Evolutionary conservation across 2,888 invertebrate species (phyloP).

Genomic region (Poecilobothrus nobilitatus): DNA sequence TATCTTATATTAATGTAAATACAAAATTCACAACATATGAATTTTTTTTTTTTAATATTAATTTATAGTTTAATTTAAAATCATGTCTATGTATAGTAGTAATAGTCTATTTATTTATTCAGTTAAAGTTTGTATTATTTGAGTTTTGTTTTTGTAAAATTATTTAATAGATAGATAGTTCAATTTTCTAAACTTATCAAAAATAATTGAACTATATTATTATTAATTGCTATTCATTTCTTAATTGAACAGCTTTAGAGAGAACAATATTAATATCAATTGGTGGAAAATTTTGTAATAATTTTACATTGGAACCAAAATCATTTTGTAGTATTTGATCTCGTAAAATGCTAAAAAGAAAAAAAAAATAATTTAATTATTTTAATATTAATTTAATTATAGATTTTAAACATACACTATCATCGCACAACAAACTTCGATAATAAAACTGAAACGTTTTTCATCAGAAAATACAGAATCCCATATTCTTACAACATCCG

Average conservation of each 20-base stretch:
- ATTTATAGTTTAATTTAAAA: no score
- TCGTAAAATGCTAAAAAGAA: constrained; percentile 59
- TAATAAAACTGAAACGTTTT: constrained; percentile 81
- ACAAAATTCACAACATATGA: no score
- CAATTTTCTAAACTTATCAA: no score
- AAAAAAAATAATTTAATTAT: background rate
- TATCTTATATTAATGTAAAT: no score
- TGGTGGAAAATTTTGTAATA: constrained; percentile 86
- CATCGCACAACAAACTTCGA: constrained; percentile 94
- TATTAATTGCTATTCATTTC: constrained; percentile 22
- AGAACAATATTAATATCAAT: constrained; percentile 80
- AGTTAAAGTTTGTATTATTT: background rate
- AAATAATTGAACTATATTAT: background rate
- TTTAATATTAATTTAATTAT: background rate
- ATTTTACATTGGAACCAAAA: constrained; percentile 88
- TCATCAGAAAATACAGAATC: constrained; percentile 90
- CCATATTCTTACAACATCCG: constrained; percentile 96
- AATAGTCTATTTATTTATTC: no score
- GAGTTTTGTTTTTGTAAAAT: background rate
- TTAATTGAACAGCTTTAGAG: constrained; percentile 56
- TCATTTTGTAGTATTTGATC: constrained; percentile 77
- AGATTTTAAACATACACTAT: constrained; percentile 69
- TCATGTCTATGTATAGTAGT: no score
- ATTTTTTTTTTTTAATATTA: no score
- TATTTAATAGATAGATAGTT: no score